Conservation (phyloP, 2,888 invertebrate genomes). For the Hirtodrosophila duncani region DNA sequence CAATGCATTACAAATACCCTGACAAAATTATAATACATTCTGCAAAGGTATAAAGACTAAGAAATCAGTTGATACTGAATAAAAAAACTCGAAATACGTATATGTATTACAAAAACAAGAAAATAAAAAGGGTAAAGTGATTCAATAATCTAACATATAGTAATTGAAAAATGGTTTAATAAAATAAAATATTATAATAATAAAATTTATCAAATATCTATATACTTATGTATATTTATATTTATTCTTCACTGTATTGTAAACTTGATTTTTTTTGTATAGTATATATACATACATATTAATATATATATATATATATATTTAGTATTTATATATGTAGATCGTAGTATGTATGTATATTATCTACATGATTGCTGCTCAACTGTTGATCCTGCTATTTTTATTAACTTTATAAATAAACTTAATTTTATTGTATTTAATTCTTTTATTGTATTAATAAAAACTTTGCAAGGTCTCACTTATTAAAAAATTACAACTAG, state of each 20-base stretch:
- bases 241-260: constrained; percentile 34
- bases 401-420: constrained; percentile 32
- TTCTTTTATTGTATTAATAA: constrained; percentile 36
- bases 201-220: not conserved
- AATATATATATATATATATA: constrained; percentile 26
- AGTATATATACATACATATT: constrained; percentile 34
- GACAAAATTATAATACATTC: too few species aligned
- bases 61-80: too few species aligned
- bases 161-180: not conserved
- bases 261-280: constrained; percentile 32
- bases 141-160: too few species aligned
- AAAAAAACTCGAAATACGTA: too few species aligned
- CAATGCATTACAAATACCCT: too few species aligned
- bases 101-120: too few species aligned
- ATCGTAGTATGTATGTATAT: too few species aligned
- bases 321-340: constrained; percentile 50
- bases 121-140: too few species aligned
- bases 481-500: constrained; percentile 60
- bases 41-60: too few species aligned
- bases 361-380: constrained; percentile 62
- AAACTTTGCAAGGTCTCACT: constrained; percentile 42
- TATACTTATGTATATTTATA: constrained; percentile 25
- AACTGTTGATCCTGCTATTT: constrained; percentile 44
- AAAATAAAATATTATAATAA: not conserved
- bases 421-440: constrained; percentile 42